Evolutionary conservation across 2,113 vertebrate genomes (phyloP).

Genomic region (Camelus bactrianus): DNA sequence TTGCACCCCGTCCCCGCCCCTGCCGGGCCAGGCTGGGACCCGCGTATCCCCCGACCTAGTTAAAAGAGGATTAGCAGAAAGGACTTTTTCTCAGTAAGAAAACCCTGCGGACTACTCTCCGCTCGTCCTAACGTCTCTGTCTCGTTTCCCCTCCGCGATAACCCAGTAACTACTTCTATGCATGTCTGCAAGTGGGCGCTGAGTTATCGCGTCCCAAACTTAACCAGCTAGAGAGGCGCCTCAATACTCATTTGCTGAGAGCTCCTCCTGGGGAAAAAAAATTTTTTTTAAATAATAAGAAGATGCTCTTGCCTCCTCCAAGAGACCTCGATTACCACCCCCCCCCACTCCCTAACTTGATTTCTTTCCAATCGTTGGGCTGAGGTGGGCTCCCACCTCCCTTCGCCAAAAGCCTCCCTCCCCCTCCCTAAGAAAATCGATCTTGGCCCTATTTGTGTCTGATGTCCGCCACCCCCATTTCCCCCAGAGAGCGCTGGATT

Average conservation of each 20-base stretch:
- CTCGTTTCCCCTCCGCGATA: neutral
- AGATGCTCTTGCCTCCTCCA: neutral
- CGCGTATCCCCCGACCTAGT: neutral
- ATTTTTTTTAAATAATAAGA: neutral
- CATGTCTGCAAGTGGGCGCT: constrained; percentile 65
- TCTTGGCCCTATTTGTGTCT: constrained; percentile 54
- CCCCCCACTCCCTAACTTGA: neutral
- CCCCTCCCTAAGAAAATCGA: constrained; percentile 43
- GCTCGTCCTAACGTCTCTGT: neutral
- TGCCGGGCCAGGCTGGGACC: neutral
- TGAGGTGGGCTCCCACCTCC: constrained; percentile 30
- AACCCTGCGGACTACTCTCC: neutral
- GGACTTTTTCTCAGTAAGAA: constrained; percentile 72
- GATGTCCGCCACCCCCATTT: neutral
- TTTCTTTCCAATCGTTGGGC: neutral
- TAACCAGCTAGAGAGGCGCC: constrained; percentile 66
- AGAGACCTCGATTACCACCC: neutral
- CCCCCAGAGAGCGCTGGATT: constrained; percentile 19
- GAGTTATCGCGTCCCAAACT: constrained; percentile 79
- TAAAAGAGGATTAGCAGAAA: neutral
- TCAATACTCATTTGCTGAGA: constrained; percentile 32
- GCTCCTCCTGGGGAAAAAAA: neutral
- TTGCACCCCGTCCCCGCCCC: constrained; percentile 11
- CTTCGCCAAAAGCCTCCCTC: neutral
- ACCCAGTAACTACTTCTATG: constrained; percentile 44